These are phyloP conservation scores for Leptinotarsa tumamoca DNA, from an alignment of 2,888 invertebrate species.

Conservation along the genomic window DNA sequence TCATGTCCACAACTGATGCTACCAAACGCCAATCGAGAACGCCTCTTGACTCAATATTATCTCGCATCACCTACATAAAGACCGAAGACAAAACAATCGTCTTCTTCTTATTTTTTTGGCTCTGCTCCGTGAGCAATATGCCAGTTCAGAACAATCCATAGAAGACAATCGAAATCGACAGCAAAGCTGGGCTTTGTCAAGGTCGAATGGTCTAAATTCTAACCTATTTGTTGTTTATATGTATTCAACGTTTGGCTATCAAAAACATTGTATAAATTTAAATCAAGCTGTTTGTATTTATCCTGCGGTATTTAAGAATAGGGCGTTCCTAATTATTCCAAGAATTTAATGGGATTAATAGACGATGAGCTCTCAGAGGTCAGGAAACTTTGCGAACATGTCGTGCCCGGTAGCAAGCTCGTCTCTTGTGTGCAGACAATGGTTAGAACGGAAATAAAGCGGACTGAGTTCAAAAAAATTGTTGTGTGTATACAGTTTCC, in stretches of 20 bases:
- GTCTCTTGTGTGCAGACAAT: conserved; percentile 75
- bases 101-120: too few species aligned
- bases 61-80: too few species aligned
- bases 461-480: conserved; percentile 73
- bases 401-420: conserved; percentile 73
- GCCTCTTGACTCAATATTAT: too few species aligned
- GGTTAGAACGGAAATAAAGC: conserved; percentile 77
- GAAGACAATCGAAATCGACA: too few species aligned
- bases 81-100: too few species aligned
- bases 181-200: too few species aligned
- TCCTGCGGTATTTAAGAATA: neutral
- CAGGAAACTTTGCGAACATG: conserved; percentile 73
- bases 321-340: neutral
- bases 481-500: conserved; percentile 77
- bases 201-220: neutral
- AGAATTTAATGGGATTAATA: conserved; percentile 71
- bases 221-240: neutral
- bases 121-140: too few species aligned
- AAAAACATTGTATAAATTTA: too few species aligned
- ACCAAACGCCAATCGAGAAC: too few species aligned
- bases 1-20: too few species aligned
- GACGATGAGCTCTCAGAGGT: conserved; percentile 76
- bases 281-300: neutral
- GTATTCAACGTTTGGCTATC: neutral
- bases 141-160: too few species aligned